Evolutionary conservation across 35 echinoderm and acorn worm genomes (phyloP).

Genomic region (Anneissia japonica): DNA sequence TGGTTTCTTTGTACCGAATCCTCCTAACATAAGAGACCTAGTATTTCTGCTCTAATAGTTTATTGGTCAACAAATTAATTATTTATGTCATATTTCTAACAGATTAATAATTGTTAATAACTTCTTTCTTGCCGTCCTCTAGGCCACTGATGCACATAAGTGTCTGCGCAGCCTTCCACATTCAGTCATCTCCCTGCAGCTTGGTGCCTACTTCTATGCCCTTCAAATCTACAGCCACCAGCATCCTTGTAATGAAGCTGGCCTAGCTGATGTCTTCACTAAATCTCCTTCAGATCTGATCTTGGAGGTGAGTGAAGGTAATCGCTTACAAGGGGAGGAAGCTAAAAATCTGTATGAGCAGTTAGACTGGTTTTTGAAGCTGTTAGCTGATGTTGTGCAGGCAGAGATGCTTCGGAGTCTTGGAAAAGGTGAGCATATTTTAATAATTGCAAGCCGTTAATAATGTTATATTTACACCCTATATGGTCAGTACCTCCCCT

Average conservation of each 20-base stretch:
- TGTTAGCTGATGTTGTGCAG: constrained; percentile 82
- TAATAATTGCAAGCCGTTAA: not conserved
- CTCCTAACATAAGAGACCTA: too few species aligned
- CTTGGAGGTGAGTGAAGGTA: constrained; percentile 48
- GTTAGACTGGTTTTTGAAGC: constrained; percentile 54
- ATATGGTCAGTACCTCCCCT: too few species aligned
- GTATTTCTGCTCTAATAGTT: too few species aligned
- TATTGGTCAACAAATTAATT: too few species aligned
- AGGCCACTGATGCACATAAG: constrained; percentile 83
- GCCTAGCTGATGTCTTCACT: constrained; percentile 24
- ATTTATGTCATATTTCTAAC: not conserved
- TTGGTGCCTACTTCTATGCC: constrained; percentile 88
- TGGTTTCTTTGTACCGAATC: too few species aligned
- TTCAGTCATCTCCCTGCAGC: constrained; percentile 65
- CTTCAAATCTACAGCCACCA: constrained; percentile 43
- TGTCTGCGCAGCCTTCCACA: constrained; percentile 81
- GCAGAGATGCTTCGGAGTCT: constrained; percentile 70
- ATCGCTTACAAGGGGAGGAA: constrained; percentile 19
- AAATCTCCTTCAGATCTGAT: constrained; percentile 45
- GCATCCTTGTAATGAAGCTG: constrained; percentile 12
- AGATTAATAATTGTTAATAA: not conserved
- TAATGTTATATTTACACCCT: too few species aligned
- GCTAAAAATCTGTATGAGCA: constrained; percentile 36
- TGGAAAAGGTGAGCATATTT: constrained; percentile 57
- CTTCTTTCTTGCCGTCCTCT: constrained; percentile 1